Conservation (phyloP, 1,140 invertebrate genomes). For the Micrasema longulum region DNA sequence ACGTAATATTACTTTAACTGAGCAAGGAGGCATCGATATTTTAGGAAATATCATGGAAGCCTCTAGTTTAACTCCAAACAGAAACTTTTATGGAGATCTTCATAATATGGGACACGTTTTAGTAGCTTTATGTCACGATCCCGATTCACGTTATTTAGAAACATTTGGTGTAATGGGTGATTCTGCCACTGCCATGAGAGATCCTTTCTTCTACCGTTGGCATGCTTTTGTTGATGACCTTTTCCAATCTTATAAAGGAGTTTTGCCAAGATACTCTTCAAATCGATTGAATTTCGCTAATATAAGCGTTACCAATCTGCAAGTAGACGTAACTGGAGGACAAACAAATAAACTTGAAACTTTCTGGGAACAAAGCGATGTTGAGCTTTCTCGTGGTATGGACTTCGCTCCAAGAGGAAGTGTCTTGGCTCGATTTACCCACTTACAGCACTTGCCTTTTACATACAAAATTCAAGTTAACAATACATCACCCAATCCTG, state of each 20-base stretch:
- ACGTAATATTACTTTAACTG: slow-evolving; percentile 69
- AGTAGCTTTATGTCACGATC: slow-evolving; percentile 79
- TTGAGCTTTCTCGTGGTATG: slow-evolving; percentile 80
- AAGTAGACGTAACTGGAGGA: slow-evolving; percentile 65
- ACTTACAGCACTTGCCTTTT: slow-evolving; percentile 80
- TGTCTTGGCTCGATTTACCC: slow-evolving; percentile 77
- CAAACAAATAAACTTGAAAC: slow-evolving; percentile 71
- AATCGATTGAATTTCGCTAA: slow-evolving; percentile 70
- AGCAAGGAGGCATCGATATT: slow-evolving; percentile 80
- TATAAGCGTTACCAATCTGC: slow-evolving; percentile 69
- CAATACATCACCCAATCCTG: slow-evolving; percentile 64
- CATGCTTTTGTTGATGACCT: slow-evolving; percentile 84
- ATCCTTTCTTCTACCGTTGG: slow-evolving; percentile 88
- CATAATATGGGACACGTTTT: slow-evolving; percentile 78
- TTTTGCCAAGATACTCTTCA: slow-evolving; percentile 72
- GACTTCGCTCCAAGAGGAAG: slow-evolving; percentile 80
- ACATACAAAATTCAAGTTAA: slow-evolving; percentile 74
- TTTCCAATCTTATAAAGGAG: slow-evolving; percentile 81
- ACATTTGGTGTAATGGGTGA: slow-evolving; percentile 75
- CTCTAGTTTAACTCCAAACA: slow-evolving; percentile 77
- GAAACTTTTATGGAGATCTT: slow-evolving; percentile 76
- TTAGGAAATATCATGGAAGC: slow-evolving; percentile 85
- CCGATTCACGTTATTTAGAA: slow-evolving; percentile 68
- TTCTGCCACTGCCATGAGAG: slow-evolving; percentile 81
- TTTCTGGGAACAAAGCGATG: slow-evolving; percentile 80